phyloP scores from a whole-genome alignment of 2,888 invertebrate genomes.

The Brachypalpus laphriformis region DNA sequence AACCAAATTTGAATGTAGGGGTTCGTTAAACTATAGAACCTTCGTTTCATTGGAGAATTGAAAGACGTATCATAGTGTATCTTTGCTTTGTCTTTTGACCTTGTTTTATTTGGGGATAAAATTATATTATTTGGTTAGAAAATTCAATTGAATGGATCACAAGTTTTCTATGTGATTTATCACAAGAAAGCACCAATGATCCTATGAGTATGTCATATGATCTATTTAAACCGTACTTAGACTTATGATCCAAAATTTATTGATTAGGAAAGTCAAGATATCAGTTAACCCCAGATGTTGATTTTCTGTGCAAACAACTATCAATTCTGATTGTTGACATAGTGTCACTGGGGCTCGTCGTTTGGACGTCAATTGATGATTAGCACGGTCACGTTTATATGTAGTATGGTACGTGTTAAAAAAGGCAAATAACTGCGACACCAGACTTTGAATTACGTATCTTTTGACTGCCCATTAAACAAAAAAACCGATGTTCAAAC shows the following conservation, averaged over 20 bases:
- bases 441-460: neutral
- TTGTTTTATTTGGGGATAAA: no score
- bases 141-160: neutral
- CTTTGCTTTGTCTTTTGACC: neutral
- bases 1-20: neutral
- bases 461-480: neutral
- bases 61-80: neutral
- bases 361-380: constrained; percentile 14
- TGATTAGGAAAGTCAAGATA: neutral
- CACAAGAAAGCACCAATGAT: neutral
- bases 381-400: constrained; percentile 15
- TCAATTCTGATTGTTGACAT: neutral
- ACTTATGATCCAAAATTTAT: neutral
- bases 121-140: no score
- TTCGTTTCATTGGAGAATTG: neutral
- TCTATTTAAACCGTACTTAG: neutral
- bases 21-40: neutral
- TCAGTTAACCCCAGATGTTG: neutral
- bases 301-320: neutral
- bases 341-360: neutral
- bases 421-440: neutral
- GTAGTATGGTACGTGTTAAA: neutral
- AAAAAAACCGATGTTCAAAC: neutral
- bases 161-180: neutral
- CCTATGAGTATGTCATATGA: neutral